These are phyloP conservation scores for Papilio elwesi DNA, from an alignment of 2,888 invertebrate species.

Conservation along the genomic window DNA sequence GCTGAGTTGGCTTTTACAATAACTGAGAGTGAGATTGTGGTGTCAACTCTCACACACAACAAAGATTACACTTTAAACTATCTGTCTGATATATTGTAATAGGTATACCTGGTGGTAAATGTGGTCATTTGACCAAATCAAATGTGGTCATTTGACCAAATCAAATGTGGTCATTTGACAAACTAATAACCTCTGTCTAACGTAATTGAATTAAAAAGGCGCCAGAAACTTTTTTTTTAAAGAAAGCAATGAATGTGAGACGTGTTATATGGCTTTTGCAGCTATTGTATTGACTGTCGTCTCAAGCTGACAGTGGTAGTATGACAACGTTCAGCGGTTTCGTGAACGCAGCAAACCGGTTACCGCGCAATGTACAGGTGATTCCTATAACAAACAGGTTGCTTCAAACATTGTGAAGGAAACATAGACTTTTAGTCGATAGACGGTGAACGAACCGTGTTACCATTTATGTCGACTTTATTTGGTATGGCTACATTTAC, in stretches of 20 bases:
- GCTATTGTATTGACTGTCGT: conserved; percentile 26
- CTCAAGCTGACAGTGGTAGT: conserved; percentile 56
- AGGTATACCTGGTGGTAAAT: no score
- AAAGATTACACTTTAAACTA: no score
- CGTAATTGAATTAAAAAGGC: no score
- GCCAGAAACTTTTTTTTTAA: no score
- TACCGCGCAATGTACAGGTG: conserved; percentile 68
- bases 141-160: no score
- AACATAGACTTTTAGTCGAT: conserved; percentile 52
- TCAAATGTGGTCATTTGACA: no score
- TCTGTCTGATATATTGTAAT: no score
- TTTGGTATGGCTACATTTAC: conserved; percentile 61
- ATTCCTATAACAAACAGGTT: conserved; percentile 70
- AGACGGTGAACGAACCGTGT: conserved; percentile 51
- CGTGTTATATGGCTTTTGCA: neutral
- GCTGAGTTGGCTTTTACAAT: no score
- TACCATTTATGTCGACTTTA: conserved; percentile 42
- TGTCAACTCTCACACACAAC: no score
- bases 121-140: no score
- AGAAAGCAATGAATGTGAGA: neutral
- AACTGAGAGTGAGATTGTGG: no score
- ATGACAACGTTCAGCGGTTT: conserved; percentile 68
- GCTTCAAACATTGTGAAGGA: conserved; percentile 60
- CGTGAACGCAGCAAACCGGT: conserved; percentile 71
- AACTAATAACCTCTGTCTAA: no score